Evolutionary conservation across 2,888 invertebrate species (phyloP), one percentile per base, ranked within the genome.

Genomic region (Branchellion lobata): DNA sequence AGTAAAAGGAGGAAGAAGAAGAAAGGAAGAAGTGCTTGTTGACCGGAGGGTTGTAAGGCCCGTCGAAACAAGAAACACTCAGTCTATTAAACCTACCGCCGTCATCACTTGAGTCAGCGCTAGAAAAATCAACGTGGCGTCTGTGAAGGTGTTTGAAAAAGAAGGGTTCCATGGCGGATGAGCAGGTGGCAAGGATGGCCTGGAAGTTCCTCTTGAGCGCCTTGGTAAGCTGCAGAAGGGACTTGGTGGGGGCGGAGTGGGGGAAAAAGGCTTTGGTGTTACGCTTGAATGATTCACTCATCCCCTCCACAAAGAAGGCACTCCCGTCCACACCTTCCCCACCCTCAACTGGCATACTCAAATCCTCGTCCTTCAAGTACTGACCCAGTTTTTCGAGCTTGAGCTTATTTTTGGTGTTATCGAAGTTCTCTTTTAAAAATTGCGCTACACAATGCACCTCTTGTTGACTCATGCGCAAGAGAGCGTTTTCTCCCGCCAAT

Each of bases 371-470:
- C 83, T 92, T 91, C 80, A 96, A 89, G 89, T 96, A 96, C 87
- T 96, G 87, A 0, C 96, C 96, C 71, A 96, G 90, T 85, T 93
- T 91, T 88, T 96, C 96, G 84, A 96, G 90, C 86, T 94, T 93
- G 84, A 94, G 94, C 84, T 91, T 86, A 14, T 36, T 36, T 29
- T 68, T 75, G 31, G 71, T 36, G 8, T 65, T 36, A 31, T 76
- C 76, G 51, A 95, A 94, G 85, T 93, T 93, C 83, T 93, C 92
- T 53, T 85, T 85, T 29, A 96, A 89, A 87, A 96, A 96, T 84
- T 95, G 94, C 0, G 94, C 93, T 80, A 96, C 93, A 85, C 94
- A 93, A n/a, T 92, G 91, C 5, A 94, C 90, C 85, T 94, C 95
- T 87, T 95, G 94, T 86, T 95, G 94, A 11, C 18, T 53, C 61